These are phyloP conservation scores for Piprites chloris DNA, from an alignment of 2,113 vertebrate species.

Conservation along the genomic window DNA sequence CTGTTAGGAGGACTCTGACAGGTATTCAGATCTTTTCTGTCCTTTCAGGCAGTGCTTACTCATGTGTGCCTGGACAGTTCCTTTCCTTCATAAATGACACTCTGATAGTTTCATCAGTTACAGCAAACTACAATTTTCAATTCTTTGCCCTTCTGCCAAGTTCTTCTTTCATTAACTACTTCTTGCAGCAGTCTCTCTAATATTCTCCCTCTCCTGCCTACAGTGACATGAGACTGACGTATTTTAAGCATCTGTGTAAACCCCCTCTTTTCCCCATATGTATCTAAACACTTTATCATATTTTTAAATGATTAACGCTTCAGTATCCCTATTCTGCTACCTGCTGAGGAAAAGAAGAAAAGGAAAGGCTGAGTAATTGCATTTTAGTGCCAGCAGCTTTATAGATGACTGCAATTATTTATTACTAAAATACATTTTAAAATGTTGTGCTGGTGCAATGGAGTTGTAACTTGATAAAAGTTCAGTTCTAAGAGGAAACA, in stretches of 20 bases:
- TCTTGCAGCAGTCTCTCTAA: background rate
- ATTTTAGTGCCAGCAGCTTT: conserved; percentile 33
- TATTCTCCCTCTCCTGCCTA: background rate
- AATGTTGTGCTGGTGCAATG: background rate
- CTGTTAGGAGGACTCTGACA: background rate
- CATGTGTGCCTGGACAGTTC: background rate
- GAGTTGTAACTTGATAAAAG: background rate
- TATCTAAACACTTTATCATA: conserved; percentile 1
- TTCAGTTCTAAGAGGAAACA: background rate
- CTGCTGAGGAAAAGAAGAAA: conserved; percentile 19
- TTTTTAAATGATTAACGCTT: conserved; percentile 24
- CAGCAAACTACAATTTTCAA: background rate
- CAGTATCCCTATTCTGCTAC: conserved; percentile 5
- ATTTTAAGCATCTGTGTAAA: conserved; percentile 3
- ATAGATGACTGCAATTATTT: conserved; percentile 4
- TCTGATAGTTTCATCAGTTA: background rate
- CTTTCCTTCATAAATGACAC: background rate
- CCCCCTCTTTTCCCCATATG: background rate
- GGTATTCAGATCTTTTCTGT: background rate
- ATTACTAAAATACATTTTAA: conserved; percentile 9
- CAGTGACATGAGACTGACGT: background rate
- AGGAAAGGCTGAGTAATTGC: background rate
- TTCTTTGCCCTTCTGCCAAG: background rate
- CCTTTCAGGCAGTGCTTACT: background rate
- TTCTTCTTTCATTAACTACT: background rate